phyloP scores from a whole-genome alignment of 2,888 invertebrate genomes.

The Scrobipalpa atriplicella region DNA sequence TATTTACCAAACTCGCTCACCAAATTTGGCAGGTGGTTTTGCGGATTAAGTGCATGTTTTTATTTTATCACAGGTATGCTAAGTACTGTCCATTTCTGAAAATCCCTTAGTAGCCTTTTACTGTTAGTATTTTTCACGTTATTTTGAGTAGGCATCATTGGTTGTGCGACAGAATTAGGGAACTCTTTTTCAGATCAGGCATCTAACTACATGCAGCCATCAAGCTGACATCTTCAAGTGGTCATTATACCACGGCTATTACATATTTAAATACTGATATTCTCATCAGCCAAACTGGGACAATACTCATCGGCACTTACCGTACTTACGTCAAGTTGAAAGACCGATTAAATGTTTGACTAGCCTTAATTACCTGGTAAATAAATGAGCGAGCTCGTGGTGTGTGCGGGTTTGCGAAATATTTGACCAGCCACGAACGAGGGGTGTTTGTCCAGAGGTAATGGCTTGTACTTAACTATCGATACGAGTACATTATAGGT shows the following conservation, averaged over 20 bases:
- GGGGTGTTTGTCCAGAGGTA: conserved; percentile 33
- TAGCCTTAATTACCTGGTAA: conserved; percentile 47
- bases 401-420: conserved; percentile 62
- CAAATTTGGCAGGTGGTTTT: too few species aligned
- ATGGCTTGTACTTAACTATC: not conserved
- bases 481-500: too few species aligned
- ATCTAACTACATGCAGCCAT: too few species aligned
- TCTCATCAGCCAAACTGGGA: not conserved
- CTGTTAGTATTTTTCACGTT: too few species aligned
- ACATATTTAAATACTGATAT: conserved; percentile 29
- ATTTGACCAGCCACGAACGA: conserved; percentile 48
- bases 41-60: too few species aligned
- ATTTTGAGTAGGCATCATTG: too few species aligned
- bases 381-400: conserved; percentile 33
- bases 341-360: conserved; percentile 69
- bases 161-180: too few species aligned
- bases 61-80: too few species aligned
- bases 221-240: not conserved
- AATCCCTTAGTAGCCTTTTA: not conserved
- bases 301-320: conserved; percentile 20
- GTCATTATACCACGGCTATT: not conserved
- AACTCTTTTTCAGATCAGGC: too few species aligned
- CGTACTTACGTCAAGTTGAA: conserved; percentile 59
- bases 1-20: too few species aligned
- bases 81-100: too few species aligned